These are phyloP conservation scores for Oncorhynchus tshawytscha DNA, from an alignment of 2,113 vertebrate species.

Conservation along the genomic window DNA sequence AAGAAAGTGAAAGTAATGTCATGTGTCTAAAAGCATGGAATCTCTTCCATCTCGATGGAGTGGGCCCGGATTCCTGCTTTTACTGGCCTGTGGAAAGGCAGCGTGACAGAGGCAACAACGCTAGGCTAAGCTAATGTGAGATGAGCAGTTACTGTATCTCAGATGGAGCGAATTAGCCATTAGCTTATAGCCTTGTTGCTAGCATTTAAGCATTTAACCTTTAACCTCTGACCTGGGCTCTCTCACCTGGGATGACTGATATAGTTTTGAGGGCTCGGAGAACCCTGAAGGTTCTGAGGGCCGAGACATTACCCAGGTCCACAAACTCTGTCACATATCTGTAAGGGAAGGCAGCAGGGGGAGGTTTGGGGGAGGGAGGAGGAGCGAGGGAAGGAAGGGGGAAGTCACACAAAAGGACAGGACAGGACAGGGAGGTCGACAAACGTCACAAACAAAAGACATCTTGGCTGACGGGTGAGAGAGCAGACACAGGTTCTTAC, in stretches of 20 bases:
- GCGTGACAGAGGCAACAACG: slow-evolving; percentile 43
- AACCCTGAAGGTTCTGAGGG: slow-evolving; percentile 98
- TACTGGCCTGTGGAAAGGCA: slow-evolving; percentile 58
- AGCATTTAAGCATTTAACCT: slow-evolving; percentile 44
- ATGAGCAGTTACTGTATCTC: slow-evolving; percentile 39
- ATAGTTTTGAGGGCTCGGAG: slow-evolving; percentile 97
- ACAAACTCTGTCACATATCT: slow-evolving; percentile 99
- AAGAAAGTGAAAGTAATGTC: slow-evolving; percentile 46
- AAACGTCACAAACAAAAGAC: slow-evolving; percentile 73
- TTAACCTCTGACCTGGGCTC: slow-evolving; percentile 49
- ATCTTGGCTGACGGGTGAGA: slow-evolving; percentile 77
- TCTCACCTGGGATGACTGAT: slow-evolving; percentile 99
- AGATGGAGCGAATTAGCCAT: slow-evolving; percentile 76
- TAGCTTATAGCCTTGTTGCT: slow-evolving; percentile 41
- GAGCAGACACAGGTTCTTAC: slow-evolving; percentile 81
- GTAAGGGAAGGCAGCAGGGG: slow-evolving; percentile 79
- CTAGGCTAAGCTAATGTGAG: slow-evolving; percentile 26
- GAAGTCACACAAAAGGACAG: not conserved
- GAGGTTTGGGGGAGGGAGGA: not conserved
- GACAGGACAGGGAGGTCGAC: slow-evolving; percentile 44
- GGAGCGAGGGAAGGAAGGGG: not conserved
- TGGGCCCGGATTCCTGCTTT: slow-evolving; percentile 83
- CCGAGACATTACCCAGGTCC: slow-evolving; percentile 98
- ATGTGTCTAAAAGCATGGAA: slow-evolving; percentile 74
- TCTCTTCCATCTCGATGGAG: slow-evolving; percentile 66